These are phyloP conservation scores for Eleginops maclovinus DNA, from an alignment of 2,113 vertebrate species.

Conservation along the genomic window DNA sequence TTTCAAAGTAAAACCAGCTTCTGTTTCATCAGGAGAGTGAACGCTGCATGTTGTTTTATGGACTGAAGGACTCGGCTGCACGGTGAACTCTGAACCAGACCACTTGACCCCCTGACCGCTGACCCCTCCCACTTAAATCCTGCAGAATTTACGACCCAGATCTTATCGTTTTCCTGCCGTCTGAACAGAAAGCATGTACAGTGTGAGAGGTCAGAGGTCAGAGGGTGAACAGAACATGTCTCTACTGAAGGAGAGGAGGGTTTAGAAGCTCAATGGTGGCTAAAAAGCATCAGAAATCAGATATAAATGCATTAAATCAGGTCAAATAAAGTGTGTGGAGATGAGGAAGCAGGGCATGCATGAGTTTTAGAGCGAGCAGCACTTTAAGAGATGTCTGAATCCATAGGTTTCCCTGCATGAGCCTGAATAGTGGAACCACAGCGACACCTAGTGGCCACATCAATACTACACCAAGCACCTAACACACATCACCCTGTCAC, in stretches of 20 bases:
- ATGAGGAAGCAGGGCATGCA: slow-evolving; percentile 30
- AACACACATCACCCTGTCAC: slow-evolving; percentile 35
- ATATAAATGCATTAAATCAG: background rate
- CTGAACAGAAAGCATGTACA: slow-evolving; percentile 3
- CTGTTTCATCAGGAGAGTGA: background rate
- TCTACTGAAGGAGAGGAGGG: slow-evolving; percentile 54
- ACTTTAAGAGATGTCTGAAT: background rate
- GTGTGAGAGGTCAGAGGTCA: slow-evolving; percentile 54
- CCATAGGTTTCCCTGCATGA: slow-evolving; percentile 21
- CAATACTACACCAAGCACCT: background rate
- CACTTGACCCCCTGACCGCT: slow-evolving; percentile 49
- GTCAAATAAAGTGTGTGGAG: slow-evolving; percentile 3
- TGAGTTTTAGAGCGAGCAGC: slow-evolving; percentile 9
- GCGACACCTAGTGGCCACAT: slow-evolving; percentile 69
- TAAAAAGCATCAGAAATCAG: too few species aligned
- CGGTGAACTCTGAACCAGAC: slow-evolving; percentile 66
- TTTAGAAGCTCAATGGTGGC: slow-evolving; percentile 49
- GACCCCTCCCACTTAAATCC: slow-evolving; percentile 28
- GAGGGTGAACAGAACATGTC: slow-evolving; percentile 39
- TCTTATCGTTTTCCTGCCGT: background rate
- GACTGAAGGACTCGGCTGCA: slow-evolving; percentile 2
- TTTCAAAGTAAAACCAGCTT: background rate
- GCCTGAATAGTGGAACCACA: slow-evolving; percentile 41
- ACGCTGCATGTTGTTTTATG: background rate
- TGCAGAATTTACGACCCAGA: too few species aligned